These are phyloP conservation scores for Isichthys henryi DNA, from an alignment of 2,113 vertebrate species.

Conservation along the genomic window DNA sequence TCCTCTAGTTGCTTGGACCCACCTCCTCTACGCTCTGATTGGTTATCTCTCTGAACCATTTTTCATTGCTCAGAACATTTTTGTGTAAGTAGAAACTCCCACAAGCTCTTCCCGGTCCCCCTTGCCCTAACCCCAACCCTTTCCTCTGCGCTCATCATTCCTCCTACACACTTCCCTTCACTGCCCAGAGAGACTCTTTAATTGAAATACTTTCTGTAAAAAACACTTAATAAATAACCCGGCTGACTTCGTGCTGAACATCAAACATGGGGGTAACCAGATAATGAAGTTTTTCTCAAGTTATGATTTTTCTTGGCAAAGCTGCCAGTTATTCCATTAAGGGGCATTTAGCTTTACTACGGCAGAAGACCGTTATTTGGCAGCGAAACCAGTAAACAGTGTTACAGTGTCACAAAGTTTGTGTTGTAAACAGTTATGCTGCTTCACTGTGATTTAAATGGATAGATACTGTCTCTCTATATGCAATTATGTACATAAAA, in stretches of 20 bases:
- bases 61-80: too few species aligned
- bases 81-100: too few species aligned
- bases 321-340: background rate
- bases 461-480: background rate
- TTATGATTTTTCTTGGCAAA: background rate
- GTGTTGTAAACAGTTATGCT: background rate
- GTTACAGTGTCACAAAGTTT: slow-evolving; percentile 3
- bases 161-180: background rate
- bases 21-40: too few species aligned
- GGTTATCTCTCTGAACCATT: too few species aligned
- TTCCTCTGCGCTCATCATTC: background rate
- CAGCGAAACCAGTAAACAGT: slow-evolving; percentile 1
- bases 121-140: background rate
- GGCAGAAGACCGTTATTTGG: background rate
- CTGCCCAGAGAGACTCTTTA: background rate
- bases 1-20: too few species aligned
- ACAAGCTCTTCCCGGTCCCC: background rate
- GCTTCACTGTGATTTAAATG: background rate
- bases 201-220: background rate
- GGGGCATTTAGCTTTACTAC: background rate
- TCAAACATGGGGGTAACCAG: background rate
- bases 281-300: background rate
- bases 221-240: background rate
- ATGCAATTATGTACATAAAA: background rate
- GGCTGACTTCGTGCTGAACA: background rate